These are phyloP conservation scores for Drosophila seguyi DNA, from an alignment of 1,140 invertebrate genomes.

Conservation along the genomic window DNA sequence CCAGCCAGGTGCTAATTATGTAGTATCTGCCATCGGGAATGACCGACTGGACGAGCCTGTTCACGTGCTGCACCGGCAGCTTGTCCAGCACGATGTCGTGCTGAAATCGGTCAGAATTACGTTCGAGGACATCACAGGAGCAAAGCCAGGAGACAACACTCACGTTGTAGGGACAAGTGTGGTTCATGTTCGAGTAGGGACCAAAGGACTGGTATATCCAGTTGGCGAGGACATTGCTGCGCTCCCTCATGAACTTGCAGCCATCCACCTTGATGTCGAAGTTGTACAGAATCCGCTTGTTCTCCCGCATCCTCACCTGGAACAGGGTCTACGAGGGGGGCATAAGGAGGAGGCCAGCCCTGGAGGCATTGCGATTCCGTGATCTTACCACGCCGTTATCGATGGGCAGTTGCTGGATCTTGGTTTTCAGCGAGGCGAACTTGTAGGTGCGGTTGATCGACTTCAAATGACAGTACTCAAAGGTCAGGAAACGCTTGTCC, in stretches of 20 bases:
- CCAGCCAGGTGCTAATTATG: conserved; percentile 29
- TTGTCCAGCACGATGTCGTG: conserved; percentile 53
- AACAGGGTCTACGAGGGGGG: conserved; percentile 19
- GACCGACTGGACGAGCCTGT: conserved; percentile 25
- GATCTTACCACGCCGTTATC: conserved; percentile 11
- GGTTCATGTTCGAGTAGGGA: conserved; percentile 52
- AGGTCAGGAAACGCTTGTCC: conserved; percentile 17
- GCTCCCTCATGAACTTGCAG: conserved; percentile 48
- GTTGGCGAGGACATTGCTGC: conserved; percentile 47
- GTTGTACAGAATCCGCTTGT: conserved; percentile 22
- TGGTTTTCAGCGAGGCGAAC: conserved; percentile 38
- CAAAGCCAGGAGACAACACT: conserved; percentile 7
- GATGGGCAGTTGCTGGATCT: conserved; percentile 12
- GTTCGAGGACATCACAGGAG: neutral
- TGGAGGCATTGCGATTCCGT: neutral
- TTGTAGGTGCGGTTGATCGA: conserved; percentile 65
- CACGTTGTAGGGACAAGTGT: conserved; percentile 60
- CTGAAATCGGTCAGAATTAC: conserved; percentile 11
- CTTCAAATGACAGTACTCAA: conserved; percentile 47
- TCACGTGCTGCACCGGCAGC: conserved; percentile 57
- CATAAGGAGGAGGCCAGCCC: no score
- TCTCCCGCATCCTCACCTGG: conserved; percentile 40
- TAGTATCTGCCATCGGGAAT: conserved; percentile 51
- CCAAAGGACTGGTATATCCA: conserved; percentile 19
- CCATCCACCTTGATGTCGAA: conserved; percentile 31